A percentile compares a stretch with the other conserved stretches of the same genome.
phyloP scores from a whole-genome alignment of 1,140 invertebrate genomes.

The Physella acuta region DNA sequence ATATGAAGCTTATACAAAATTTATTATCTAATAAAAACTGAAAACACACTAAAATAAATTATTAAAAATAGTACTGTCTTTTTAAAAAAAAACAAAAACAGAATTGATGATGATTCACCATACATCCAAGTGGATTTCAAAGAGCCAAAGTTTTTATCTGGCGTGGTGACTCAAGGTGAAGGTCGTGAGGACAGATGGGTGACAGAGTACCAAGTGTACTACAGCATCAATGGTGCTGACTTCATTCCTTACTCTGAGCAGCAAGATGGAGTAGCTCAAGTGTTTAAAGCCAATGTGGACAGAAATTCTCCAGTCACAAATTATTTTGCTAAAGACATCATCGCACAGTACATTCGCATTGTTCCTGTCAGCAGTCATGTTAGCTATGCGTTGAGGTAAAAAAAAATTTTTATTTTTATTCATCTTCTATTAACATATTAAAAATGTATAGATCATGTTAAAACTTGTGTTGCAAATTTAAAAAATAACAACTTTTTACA shows the following conservation, averaged over 20 bases:
- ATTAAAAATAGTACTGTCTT: too few relatives aligned
- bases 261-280: slow-evolving; percentile 28
- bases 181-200: slow-evolving; percentile 45
- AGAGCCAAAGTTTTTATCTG: slow-evolving; percentile 54
- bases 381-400: not conserved
- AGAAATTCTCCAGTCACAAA: slow-evolving; percentile 28
- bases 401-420: too few relatives aligned
- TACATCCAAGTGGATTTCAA: slow-evolving; percentile 46
- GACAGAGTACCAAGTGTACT: slow-evolving; percentile 46
- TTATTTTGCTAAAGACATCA: slow-evolving; percentile 32
- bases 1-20: too few relatives aligned
- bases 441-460: too few relatives aligned
- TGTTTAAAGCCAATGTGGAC: slow-evolving; percentile 38
- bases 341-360: not conserved
- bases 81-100: too few relatives aligned
- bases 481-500: too few relatives aligned
- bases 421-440: too few relatives aligned
- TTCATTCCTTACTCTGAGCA: slow-evolving; percentile 36
- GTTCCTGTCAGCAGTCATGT: not conserved
- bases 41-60: too few relatives aligned
- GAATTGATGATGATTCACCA: not conserved
- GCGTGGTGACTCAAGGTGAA: slow-evolving; percentile 42
- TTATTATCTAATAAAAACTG: too few relatives aligned
- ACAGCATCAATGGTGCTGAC: slow-evolving; percentile 48
- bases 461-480: too few relatives aligned